Conservation (phyloP, 2,888 invertebrate species). For the Itoplectis maculator region DNA sequence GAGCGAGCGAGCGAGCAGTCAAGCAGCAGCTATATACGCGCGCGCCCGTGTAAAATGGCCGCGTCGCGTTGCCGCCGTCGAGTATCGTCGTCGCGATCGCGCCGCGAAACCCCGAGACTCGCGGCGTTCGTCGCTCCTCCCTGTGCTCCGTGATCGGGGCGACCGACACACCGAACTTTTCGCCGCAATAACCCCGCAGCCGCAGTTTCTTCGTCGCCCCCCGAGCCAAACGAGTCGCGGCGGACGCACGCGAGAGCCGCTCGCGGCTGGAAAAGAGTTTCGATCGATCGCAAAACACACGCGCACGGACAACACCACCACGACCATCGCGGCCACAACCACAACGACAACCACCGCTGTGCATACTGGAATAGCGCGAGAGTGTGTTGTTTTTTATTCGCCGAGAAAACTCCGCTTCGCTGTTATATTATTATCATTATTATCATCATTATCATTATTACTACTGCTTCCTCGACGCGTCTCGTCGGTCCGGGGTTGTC, state of each 20-base stretch:
- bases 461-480: neutral
- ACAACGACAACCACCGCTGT: neutral
- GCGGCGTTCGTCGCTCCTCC: constrained; percentile 27
- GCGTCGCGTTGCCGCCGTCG: constrained; percentile 66
- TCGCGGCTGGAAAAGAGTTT: constrained; percentile 55
- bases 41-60: constrained; percentile 74
- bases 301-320: too few species aligned
- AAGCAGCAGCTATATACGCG: constrained; percentile 37
- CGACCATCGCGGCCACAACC: too few species aligned
- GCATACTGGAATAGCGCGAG: neutral
- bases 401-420: neutral
- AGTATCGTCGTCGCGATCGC: constrained; percentile 30
- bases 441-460: neutral
- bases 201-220: neutral
- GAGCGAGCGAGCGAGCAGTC: too few species aligned
- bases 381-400: neutral
- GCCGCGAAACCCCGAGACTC: constrained; percentile 40
- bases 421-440: too few species aligned
- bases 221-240: neutral
- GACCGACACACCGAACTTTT: neutral
- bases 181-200: neutral
- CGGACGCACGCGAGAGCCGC: neutral
- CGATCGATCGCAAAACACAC: constrained; percentile 53
- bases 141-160: constrained; percentile 44
- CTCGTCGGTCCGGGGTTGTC: neutral